Percentiles rank a stretch among this genome's conserved stretches.
These are phyloP conservation scores for Xiphophorus maculatus DNA, from an alignment of 2,113 vertebrate genomes.

Conservation along the genomic window DNA sequence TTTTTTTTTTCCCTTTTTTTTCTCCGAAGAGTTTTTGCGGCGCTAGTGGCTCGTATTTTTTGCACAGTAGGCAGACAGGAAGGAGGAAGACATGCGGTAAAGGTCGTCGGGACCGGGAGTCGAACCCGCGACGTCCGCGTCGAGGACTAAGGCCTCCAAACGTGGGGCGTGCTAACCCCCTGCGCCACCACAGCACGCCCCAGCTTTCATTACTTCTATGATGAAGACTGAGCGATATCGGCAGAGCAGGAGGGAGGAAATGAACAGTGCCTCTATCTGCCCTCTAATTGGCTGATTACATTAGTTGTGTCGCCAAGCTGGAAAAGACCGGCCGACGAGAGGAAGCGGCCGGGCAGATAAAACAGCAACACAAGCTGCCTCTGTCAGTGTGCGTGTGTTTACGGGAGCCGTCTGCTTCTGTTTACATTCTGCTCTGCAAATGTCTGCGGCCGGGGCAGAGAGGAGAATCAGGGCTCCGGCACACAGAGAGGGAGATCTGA, in stretches of 20 bases:
- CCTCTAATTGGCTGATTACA: slow-evolving; percentile 58
- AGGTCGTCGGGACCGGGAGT: no score
- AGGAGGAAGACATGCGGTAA: no score
- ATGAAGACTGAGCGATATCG: slow-evolving; percentile 21
- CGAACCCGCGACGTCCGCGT: no score
- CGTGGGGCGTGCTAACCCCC: background rate
- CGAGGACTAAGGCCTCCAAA: no score
- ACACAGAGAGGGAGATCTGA: slow-evolving; percentile 3
- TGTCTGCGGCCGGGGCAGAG: slow-evolving; percentile 14
- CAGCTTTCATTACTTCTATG: background rate
- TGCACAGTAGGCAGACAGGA: no score
- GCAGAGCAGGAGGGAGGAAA: slow-evolving; percentile 48
- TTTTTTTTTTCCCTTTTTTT: no score
- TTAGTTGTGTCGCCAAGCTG: slow-evolving; percentile 52
- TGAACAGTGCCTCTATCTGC: slow-evolving; percentile 38
- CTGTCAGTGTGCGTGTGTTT: slow-evolving; percentile 5
- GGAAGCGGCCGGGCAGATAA: slow-evolving; percentile 60
- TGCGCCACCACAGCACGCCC: no score
- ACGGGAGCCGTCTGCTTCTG: slow-evolving; percentile 1
- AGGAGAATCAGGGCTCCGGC: slow-evolving; percentile 12
- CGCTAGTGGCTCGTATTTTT: no score
- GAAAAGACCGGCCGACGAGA: slow-evolving; percentile 57
- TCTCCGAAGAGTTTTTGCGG: no score
- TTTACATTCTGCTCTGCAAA: slow-evolving; percentile 6
- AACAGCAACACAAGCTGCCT: slow-evolving; percentile 33